Conservation (phyloP, 2,888 invertebrate species). For the Idaea biselata region DNA sequence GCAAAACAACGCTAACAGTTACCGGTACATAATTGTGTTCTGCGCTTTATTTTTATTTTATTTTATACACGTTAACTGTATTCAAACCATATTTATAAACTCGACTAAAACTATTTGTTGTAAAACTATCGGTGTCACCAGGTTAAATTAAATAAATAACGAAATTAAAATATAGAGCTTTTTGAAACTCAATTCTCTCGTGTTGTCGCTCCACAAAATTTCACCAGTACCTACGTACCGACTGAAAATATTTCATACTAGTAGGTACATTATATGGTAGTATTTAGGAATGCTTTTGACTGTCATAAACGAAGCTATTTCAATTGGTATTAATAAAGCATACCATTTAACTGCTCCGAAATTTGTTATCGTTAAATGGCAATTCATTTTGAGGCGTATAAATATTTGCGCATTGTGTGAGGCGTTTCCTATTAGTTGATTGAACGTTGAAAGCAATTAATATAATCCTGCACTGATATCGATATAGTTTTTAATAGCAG, state of each 20-base stretch:
- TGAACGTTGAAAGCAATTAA: constrained; percentile 18
- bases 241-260: background rate
- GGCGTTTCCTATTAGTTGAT: constrained; percentile 25
- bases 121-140: background rate
- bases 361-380: constrained; percentile 23
- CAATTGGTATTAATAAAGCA: background rate
- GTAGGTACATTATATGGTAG: background rate
- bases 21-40: too few relatives aligned
- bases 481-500: background rate
- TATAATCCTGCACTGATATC: constrained; percentile 5
- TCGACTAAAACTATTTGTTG: background rate
- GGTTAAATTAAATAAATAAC: background rate
- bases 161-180: background rate
- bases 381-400: constrained; percentile 21
- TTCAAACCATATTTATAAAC: too few relatives aligned
- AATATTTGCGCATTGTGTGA: constrained; percentile 24
- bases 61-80: too few relatives aligned
- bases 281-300: background rate
- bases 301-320: background rate
- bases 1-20: too few relatives aligned
- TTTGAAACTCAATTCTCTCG: background rate
- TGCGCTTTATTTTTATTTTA: too few relatives aligned
- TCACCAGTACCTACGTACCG: background rate
- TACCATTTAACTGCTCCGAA: constrained; percentile 15
- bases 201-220: background rate